Base-by-base conservation (phyloP, 2,888 invertebrate species). In the Brachypalpus laphriformis region DNA sequence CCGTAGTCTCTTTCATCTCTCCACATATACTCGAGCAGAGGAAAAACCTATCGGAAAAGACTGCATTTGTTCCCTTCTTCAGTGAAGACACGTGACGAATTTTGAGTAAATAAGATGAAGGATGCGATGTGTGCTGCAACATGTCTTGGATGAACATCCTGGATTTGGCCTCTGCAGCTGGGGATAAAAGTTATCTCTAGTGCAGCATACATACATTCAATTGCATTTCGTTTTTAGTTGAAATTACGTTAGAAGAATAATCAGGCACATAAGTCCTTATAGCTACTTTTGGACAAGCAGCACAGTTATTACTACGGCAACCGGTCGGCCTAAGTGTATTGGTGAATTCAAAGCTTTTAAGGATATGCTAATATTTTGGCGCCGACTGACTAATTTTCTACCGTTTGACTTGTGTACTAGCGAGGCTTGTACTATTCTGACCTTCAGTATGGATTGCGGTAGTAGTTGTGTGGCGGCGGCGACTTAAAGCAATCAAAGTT, bases 311-410 rank as follows among this genome's bases (percentile, higher is more conserved):
- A 7, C 70, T 34, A 65, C 71, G 70, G 77, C 20, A 71, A 71
- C 71, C 71, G 42, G 28, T 65, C 8, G 28, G 14, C 18, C 14
- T 20, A 22, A 59, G 31, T 71, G 34, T 25, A 25, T 45, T 70
- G 4, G 25, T 65, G 31, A 37, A 34, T 18, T 51, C 11, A 74
- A 78, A 78, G 66, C 68, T 74, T 56, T 22, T 59, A 40, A 57
- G 68, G 40, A 68, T 83, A 65, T 85, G 65, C 37, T 70, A 66
- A 71, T 75, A 66, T 75, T 75, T 81, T 85, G 81, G 80, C 81
- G 81, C 80, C 80, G 65, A 54, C 76, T 81, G 81, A 71, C 75
- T 81, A 66, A 85, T 81, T 66, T 5, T 14, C 42, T 75, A 47
- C 14, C 34, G 18, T 72, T 78, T 65, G 65, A 68, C 20, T 78